Percentiles rank a stretch among this genome's conserved stretches.
phyloP scores from a whole-genome alignment of 2,888 invertebrate species.

The Troides aeacus region DNA sequence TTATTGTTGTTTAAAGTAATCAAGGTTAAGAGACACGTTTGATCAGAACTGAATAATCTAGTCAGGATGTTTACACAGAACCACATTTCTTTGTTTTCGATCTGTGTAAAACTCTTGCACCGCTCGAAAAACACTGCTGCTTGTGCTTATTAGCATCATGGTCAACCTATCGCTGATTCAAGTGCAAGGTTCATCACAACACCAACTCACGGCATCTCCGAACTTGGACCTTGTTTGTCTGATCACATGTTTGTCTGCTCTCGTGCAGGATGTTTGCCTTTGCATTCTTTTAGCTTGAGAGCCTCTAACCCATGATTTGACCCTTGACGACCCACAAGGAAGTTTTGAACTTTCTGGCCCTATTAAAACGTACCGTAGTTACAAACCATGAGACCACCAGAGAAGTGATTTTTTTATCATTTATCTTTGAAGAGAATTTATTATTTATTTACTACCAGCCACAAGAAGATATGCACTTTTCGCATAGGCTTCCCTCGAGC shows the following conservation, averaged over 20 bases:
- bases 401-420: not conserved
- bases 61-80: not conserved
- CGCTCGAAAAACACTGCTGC: too few species aligned
- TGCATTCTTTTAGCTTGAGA: conserved; percentile 56
- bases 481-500: too few species aligned
- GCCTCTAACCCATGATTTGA: conserved; percentile 43
- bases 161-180: conserved; percentile 33
- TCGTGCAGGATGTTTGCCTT: conserved; percentile 62
- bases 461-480: too few species aligned
- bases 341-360: conserved; percentile 15
- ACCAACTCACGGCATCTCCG: conserved; percentile 30
- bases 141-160: not conserved
- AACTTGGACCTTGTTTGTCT: conserved; percentile 40
- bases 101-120: too few species aligned
- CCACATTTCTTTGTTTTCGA: too few species aligned
- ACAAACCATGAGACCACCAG: conserved; percentile 21
- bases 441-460: too few species aligned
- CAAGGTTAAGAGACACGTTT: not conserved
- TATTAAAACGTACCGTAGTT: conserved; percentile 10
- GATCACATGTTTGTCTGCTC: conserved; percentile 52
- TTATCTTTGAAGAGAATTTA: too few species aligned
- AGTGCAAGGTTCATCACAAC: conserved; percentile 46
- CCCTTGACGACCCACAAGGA: conserved; percentile 40
- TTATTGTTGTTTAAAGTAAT: not conserved
- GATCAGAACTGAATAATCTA: not conserved